Conservation (phyloP, 2,797 vertebrate genomes). For the Squalus acanthias region DNA sequence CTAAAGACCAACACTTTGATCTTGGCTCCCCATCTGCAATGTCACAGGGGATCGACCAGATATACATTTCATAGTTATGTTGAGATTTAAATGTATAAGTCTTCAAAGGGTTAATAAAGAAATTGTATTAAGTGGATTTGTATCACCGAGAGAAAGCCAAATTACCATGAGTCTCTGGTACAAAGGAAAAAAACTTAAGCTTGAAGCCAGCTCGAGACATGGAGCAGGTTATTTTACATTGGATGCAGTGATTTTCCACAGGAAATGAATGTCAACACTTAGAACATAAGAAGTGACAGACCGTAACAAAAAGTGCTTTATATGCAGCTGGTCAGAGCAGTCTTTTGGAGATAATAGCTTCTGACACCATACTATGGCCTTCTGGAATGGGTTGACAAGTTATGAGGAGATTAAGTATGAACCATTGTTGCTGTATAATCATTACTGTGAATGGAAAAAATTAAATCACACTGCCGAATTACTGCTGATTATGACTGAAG, state of each 20-base stretch:
- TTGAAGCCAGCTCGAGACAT: not conserved
- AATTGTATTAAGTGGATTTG: not conserved
- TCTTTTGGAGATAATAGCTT: slow-evolving; percentile 28
- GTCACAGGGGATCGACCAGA: not conserved
- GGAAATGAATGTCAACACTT: slow-evolving; percentile 38
- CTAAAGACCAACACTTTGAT: not conserved
- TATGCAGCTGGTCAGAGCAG: slow-evolving; percentile 24
- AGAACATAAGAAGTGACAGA: slow-evolving; percentile 34
- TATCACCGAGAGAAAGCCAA: slow-evolving; percentile 12
- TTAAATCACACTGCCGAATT: not conserved
- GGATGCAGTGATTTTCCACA: slow-evolving; percentile 22
- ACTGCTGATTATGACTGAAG: not conserved
- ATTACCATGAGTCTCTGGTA: not conserved
- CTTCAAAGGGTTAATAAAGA: not conserved
- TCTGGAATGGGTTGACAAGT: slow-evolving; percentile 30
- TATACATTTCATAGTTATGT: not conserved
- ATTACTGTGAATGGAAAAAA: not conserved
- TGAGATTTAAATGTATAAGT: not conserved
- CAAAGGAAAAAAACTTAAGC: not conserved
- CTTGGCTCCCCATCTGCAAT: not conserved
- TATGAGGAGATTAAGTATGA: slow-evolving; percentile 18
- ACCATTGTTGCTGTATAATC: slow-evolving; percentile 13
- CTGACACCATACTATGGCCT: slow-evolving; percentile 8
- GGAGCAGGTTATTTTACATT: slow-evolving; percentile 28
- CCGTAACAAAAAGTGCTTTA: slow-evolving; percentile 30